Evolutionary conservation across 92 coral and sea anemone species (phyloP).

Genomic region (Actinernus sp.): DNA sequence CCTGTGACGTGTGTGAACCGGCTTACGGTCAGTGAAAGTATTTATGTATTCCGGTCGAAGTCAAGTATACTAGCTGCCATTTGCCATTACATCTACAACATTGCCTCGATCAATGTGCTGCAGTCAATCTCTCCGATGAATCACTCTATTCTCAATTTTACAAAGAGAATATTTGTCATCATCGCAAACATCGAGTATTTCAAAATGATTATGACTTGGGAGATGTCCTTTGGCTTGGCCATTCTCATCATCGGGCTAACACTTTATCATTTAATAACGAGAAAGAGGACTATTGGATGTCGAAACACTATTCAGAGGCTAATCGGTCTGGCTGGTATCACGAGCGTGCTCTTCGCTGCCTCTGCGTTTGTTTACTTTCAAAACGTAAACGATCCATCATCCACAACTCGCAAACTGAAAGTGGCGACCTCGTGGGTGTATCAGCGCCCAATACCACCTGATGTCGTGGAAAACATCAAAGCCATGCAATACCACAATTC

Average conservation of each 20-base stretch:
- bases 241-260: too few species aligned
- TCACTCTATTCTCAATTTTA: conserved; percentile 21
- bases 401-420: not conserved
- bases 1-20: conserved; percentile 11
- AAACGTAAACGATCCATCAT: too few species aligned
- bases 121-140: conserved; percentile 1
- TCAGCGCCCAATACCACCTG: conserved; percentile 10
- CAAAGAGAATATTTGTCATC: conserved; percentile 27
- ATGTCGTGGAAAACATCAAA: conserved; percentile 6
- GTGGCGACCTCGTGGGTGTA: conserved; percentile 40
- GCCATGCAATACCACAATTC: not conserved
- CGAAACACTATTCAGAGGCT: too few species aligned
- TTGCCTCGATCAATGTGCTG: conserved; percentile 20
- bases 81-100: conserved; percentile 7
- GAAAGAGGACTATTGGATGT: too few species aligned
- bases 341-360: too few species aligned
- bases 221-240: too few species aligned
- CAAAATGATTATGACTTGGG: conserved; percentile 1
- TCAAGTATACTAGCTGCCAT: not conserved
- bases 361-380: too few species aligned
- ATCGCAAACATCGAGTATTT: conserved; percentile 15
- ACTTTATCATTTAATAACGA: too few species aligned
- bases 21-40: not conserved
- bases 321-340: too few species aligned
- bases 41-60: not conserved